Evolutionary conservation across 2,888 invertebrate species (phyloP).

Genomic region (Platypus cylindrus): DNA sequence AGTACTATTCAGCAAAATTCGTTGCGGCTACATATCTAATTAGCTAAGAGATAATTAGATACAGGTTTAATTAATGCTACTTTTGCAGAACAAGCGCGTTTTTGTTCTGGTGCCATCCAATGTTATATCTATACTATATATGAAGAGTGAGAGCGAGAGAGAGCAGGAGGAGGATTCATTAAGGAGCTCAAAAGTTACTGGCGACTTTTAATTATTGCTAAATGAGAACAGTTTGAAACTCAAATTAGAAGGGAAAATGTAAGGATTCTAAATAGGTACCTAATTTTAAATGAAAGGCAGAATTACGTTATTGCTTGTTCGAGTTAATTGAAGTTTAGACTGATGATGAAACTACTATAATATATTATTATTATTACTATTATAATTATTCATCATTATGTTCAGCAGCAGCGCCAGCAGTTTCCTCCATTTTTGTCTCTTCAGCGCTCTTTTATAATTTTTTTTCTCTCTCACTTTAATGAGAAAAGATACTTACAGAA

Average conservation of each 20-base stretch:
- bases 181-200: slow-evolving; percentile 21
- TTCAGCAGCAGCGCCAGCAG: too few species aligned
- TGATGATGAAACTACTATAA: too few species aligned
- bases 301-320: slow-evolving; percentile 14
- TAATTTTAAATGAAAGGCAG: slow-evolving; percentile 13
- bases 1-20: slow-evolving; percentile 15
- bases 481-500: too few species aligned
- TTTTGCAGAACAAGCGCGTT: slow-evolving; percentile 34
- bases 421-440: too few species aligned
- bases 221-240: slow-evolving; percentile 19
- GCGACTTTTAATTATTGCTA: slow-evolving; percentile 25
- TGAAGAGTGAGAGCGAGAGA: too few species aligned
- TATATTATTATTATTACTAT: too few species aligned
- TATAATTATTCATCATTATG: too few species aligned
- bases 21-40: slow-evolving; percentile 34
- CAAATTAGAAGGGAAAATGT: slow-evolving; percentile 15
- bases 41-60: slow-evolving; percentile 35
- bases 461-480: too few species aligned
- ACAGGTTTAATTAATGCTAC: slow-evolving; percentile 34
- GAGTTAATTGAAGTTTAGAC: slow-evolving; percentile 15
- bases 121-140: too few species aligned
- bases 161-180: slow-evolving; percentile 14
- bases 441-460: too few species aligned
- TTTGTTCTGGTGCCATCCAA: slow-evolving; percentile 5
- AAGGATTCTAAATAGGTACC: slow-evolving; percentile 16